Evolutionary conservation across 2,113 vertebrate genomes (phyloP).

Genomic region (Morone saxatilis): DNA sequence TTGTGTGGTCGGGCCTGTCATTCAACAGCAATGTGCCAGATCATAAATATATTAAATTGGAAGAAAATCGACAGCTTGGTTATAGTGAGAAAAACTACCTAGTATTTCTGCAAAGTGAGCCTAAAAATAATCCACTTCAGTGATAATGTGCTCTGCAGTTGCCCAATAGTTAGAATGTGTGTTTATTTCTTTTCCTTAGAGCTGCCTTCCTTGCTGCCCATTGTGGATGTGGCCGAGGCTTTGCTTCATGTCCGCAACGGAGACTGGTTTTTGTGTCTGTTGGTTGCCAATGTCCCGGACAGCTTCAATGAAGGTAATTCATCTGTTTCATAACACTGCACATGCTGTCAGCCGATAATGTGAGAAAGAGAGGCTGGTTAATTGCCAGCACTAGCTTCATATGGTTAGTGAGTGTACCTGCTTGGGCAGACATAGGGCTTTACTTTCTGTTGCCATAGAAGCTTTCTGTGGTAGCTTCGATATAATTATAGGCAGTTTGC

Average conservation of each 20-base stretch:
- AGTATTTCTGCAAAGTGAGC: background rate
- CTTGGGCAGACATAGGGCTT: constrained; percentile 27
- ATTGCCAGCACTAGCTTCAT: constrained; percentile 30
- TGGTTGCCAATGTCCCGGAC: constrained; percentile 98
- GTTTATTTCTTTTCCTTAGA: constrained; percentile 79
- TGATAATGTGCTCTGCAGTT: background rate
- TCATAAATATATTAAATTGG: background rate
- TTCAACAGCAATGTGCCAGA: too few relatives aligned
- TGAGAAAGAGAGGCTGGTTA: constrained; percentile 41
- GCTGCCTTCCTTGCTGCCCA: constrained; percentile 93
- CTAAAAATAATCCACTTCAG: background rate
- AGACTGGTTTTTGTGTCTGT: constrained; percentile 97
- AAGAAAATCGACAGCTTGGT: background rate
- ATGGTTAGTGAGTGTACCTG: constrained; percentile 9
- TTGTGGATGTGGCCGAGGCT: constrained; percentile 96
- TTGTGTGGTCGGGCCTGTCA: too few relatives aligned
- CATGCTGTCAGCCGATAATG: constrained; percentile 34
- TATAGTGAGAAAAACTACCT: background rate
- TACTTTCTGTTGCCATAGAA: constrained; percentile 2
- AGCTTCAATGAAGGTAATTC: constrained; percentile 96
- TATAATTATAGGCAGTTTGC: constrained; percentile 8
- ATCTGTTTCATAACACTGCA: constrained; percentile 10
- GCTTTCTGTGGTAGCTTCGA: constrained; percentile 7
- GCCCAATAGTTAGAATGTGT: background rate
- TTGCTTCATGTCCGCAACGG: constrained; percentile 95